Evolutionary conservation across 2,888 invertebrate genomes (phyloP).

Genomic region (Lucinisca nassula): DNA sequence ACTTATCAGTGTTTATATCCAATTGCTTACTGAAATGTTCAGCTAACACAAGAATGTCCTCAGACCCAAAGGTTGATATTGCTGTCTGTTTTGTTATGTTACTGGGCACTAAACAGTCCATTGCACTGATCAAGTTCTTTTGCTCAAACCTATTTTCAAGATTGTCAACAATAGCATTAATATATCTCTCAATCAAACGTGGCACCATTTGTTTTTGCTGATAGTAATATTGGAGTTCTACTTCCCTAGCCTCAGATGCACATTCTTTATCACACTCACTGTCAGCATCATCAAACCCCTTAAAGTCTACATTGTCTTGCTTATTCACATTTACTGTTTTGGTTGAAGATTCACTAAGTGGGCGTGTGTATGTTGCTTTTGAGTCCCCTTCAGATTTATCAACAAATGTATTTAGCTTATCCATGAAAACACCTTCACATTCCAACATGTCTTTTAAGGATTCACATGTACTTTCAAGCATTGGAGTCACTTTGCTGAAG

Average conservation of each 20-base stretch:
- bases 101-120: conserved; percentile 10
- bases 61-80: not conserved
- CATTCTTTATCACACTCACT: not conserved
- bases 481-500: conserved; percentile 5
- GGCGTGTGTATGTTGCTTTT: not conserved
- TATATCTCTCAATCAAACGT: not conserved
- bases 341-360: not conserved
- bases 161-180: conserved; percentile 11
- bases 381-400: not conserved
- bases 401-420: conserved; percentile 20
- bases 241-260: not conserved
- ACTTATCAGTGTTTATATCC: not conserved
- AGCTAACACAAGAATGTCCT: not conserved
- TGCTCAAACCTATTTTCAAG: conserved; percentile 14
- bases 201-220: conserved; percentile 14
- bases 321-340: not conserved
- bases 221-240: not conserved
- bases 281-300: conserved; percentile 5
- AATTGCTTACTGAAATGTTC: conserved; percentile 11
- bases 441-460: conserved; percentile 27
- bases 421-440: conserved; percentile 36
- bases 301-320: not conserved
- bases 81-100: not conserved
- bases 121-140: not conserved
- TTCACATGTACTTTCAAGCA: conserved; percentile 27